phyloP scores from a whole-genome alignment of 1,140 invertebrate species.

The Nylanderia fulva region DNA sequence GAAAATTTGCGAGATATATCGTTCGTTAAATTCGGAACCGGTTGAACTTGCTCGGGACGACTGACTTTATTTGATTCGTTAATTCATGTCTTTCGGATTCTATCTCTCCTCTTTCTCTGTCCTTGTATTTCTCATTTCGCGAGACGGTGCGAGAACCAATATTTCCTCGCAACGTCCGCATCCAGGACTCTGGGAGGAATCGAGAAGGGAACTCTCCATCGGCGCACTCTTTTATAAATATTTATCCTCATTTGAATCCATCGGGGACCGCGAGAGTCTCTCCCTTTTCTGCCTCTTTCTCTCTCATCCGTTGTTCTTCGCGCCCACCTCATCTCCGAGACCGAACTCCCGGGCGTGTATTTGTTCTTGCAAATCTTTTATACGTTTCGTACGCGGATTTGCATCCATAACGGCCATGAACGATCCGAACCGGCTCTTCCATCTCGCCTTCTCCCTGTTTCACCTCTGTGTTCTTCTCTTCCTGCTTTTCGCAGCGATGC shows the following conservation, averaged over 20 bases:
- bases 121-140: conserved; percentile 48
- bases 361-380: conserved; percentile 83
- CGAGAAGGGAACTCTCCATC: conserved; percentile 66
- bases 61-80: conserved; percentile 8
- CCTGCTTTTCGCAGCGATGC: not conserved
- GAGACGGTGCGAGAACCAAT: conserved; percentile 63
- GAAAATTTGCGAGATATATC: conserved; percentile 1
- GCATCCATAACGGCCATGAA: conserved; percentile 78
- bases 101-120: not conserved
- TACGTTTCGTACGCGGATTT: conserved; percentile 81
- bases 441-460: conserved; percentile 40
- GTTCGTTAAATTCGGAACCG: conserved; percentile 9
- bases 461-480: not conserved
- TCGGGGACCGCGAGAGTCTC: conserved; percentile 59
- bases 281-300: conserved; percentile 6
- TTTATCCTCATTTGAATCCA: conserved; percentile 84
- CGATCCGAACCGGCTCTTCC: conserved; percentile 54
- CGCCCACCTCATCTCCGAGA: conserved; percentile 7
- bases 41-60: conserved; percentile 19
- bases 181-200: conserved; percentile 53
- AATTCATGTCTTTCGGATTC: conserved; percentile 23
- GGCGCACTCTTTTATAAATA: conserved; percentile 83
- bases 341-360: conserved; percentile 72
- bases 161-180: conserved; percentile 70
- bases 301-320: conserved; percentile 11